Evolutionary conservation across 1,140 invertebrate species (phyloP).

Genomic region (Odontomachus brunneus): DNA sequence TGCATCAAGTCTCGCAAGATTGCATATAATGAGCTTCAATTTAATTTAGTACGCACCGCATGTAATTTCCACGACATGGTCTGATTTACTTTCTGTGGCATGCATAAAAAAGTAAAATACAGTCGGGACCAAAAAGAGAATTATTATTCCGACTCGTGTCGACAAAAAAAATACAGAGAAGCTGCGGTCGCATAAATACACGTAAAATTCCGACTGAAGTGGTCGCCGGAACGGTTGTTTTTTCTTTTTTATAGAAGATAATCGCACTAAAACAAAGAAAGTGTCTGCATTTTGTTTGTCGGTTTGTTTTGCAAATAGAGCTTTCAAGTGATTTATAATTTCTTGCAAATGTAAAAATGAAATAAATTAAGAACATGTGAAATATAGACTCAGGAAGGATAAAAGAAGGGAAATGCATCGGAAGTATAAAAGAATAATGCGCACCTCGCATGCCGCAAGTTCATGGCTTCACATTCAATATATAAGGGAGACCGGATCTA

Average conservation of each 20-base stretch:
- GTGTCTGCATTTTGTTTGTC: constrained; percentile 16
- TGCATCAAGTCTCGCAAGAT: background rate
- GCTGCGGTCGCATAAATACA: constrained; percentile 32
- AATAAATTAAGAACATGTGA: background rate
- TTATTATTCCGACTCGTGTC: constrained; percentile 31
- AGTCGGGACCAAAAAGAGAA: constrained; percentile 9
- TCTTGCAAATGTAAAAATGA: background rate
- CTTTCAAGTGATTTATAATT: constrained; percentile 18
- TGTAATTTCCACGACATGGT: background rate
- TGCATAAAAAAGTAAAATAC: background rate
- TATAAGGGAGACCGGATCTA: too few relatives aligned
- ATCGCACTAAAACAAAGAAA: constrained; percentile 20
- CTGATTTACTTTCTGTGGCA: constrained; percentile 7
- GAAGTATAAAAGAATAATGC: background rate
- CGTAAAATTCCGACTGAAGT: constrained; percentile 19
- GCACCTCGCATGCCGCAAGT: too few relatives aligned
- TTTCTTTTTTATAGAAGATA: constrained; percentile 14
- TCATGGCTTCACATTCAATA: background rate
- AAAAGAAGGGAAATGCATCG: background rate
- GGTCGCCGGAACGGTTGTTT: background rate
- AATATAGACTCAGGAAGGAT: background rate
- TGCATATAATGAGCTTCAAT: constrained; percentile 24
- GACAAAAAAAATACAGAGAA: constrained; percentile 24
- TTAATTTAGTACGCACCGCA: constrained; percentile 11
- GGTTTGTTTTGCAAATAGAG: constrained; percentile 12